phyloP scores from a whole-genome alignment of 2,888 invertebrate genomes.

The Oxycera nigricornis region DNA sequence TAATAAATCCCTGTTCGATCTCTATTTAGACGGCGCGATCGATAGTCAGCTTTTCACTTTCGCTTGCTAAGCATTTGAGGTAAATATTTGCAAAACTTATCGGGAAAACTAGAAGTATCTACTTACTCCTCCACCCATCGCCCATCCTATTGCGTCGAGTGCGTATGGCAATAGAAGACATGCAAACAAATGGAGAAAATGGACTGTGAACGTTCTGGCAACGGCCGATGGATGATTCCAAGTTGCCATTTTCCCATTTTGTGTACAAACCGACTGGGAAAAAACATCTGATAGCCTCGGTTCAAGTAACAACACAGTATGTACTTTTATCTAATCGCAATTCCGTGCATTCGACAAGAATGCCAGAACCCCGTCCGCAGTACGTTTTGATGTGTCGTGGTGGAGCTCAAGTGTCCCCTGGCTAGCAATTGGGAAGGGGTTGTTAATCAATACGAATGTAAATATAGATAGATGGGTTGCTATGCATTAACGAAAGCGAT shows the following conservation, averaged over 20 bases:
- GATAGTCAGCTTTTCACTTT: not conserved
- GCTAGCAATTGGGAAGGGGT: no score
- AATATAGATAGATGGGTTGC: not conserved
- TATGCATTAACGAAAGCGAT: not conserved
- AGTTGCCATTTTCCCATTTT: not conserved
- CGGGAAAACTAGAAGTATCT: not conserved
- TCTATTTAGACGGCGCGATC: no score
- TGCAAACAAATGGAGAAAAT: not conserved
- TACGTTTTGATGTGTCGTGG: not conserved
- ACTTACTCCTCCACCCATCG: not conserved
- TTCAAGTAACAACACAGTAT: constrained; percentile 15
- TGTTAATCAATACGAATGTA: not conserved
- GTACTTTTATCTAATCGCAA: constrained; percentile 5
- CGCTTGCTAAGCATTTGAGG: not conserved
- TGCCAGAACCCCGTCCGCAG: not conserved
- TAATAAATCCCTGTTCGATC: no score
- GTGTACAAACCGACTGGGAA: not conserved
- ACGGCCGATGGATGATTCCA: not conserved
- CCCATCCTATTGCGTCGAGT: not conserved
- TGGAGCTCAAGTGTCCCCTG: not conserved
- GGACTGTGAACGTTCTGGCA: not conserved
- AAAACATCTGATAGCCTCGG: constrained; percentile 16
- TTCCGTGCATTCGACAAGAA: not conserved
- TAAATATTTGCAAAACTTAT: not conserved
- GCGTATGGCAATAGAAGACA: not conserved